Evolutionary conservation across 2,797 vertebrate genomes (phyloP).

Genomic region (Chaetophractus vellerosus): DNA sequence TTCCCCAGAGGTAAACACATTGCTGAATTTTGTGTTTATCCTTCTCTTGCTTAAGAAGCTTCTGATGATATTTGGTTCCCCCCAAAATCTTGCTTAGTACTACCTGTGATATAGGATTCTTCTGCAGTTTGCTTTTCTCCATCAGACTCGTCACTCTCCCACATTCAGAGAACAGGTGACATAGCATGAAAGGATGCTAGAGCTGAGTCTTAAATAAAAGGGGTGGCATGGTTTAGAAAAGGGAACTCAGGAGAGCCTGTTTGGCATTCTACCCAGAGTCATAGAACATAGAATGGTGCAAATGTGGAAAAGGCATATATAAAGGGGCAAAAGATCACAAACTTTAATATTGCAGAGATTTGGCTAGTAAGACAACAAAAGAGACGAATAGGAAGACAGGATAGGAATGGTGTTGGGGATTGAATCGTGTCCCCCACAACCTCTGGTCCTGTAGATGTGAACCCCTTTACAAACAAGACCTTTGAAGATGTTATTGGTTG

Average conservation of each 20-base stretch:
- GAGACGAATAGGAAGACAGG: background rate
- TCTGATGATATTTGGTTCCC: background rate
- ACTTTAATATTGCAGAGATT: background rate
- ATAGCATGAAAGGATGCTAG: too few relatives aligned
- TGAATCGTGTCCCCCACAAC: too few relatives aligned
- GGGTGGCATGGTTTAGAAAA: background rate
- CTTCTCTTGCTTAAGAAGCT: background rate
- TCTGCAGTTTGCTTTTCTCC: background rate
- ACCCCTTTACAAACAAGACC: too few relatives aligned
- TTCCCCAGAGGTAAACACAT: background rate
- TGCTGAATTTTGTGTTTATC: background rate
- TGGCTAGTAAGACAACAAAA: background rate
- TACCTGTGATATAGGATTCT: background rate
- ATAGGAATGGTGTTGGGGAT: background rate
- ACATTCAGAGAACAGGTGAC: background rate
- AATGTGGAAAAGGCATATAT: background rate
- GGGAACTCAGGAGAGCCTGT: background rate
- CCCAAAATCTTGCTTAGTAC: background rate
- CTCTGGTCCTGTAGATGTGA: too few relatives aligned
- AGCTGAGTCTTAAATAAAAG: background rate
- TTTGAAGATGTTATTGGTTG: too few relatives aligned
- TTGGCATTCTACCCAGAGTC: background rate
- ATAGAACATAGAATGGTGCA: accelerated
- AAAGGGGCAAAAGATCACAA: background rate
- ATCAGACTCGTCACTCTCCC: background rate